Base-by-base conservation (phyloP, 2,888 invertebrate species). In the Dasysyrphus tricinctus region DNA sequence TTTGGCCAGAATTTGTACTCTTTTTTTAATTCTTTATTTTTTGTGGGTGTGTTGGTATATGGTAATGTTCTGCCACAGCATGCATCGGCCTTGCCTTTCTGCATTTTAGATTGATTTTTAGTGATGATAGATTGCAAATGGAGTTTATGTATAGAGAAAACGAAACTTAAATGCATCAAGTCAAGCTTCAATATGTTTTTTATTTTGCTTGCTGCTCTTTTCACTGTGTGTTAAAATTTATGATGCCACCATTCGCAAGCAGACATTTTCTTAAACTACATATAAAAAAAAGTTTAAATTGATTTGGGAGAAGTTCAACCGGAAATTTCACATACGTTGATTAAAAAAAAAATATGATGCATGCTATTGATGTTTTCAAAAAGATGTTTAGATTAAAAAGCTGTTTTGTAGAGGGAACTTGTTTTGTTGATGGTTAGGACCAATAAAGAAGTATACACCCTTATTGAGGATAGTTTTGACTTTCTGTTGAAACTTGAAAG, bases 221-320 rank as follows among this genome's bases (percentile, higher is more conserved):
- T 63, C 29, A 32, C 11, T 49, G n/a, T 16, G 16, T 34, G 29
- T 32, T 63, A 24, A 49, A 84, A 80, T 75, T 75, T 79, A 75
- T 80, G 80, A 80, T 65, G 56, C 49, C 51, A 69, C 65, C 63
- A 59, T 72, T 84, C 83, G 75, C 44, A 72, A 57, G 57, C 80
- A 84, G 80, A 72, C 34, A 75, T 69, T 56, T 61, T 56, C 16
- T 74, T n/a, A 24, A 78, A 42, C 16, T 34, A 34, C 2, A 16
- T 3, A 4, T 16, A 56, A 8, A 56, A 49, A n/a, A 83, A 84
- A 84, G 80, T 84, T 84, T 84, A 84, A 84, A 84, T 84, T 80
- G 83, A 84, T 84, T 84, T 75, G 24, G 42, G n/a, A 51, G 16
- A 75, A 79, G 70, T 80, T 84, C 74, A 44, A 49, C 37, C 12